Conservation (phyloP, 2,888 invertebrate genomes). For the Drosophila anomalata region DNA sequence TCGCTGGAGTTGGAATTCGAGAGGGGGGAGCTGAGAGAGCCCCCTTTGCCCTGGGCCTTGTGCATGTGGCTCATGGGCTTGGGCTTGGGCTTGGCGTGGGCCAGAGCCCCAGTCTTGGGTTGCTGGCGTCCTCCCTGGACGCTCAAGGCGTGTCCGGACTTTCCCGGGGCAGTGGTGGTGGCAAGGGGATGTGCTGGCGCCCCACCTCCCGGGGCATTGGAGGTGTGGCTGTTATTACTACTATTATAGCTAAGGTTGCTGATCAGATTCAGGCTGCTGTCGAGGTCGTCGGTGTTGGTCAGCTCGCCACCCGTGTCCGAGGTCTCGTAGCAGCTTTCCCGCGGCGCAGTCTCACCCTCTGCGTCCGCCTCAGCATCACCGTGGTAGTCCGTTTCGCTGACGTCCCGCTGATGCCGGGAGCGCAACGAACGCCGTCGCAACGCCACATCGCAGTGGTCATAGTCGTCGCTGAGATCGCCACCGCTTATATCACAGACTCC, state of each 20-base stretch:
- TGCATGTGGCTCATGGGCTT: constrained; percentile 68
- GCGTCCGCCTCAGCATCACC: constrained; percentile 70
- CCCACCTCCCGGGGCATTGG: constrained; percentile 78
- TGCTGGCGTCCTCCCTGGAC: constrained; percentile 56
- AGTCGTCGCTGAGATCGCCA: constrained; percentile 81
- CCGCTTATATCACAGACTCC: constrained; percentile 81
- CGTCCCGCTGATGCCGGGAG: constrained; percentile 56
- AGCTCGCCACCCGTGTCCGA: constrained; percentile 83
- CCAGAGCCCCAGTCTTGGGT: constrained; percentile 77
- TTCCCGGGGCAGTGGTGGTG: constrained; percentile 40
- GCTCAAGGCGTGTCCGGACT: constrained; percentile 46
- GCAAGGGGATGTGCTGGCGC: constrained; percentile 26
- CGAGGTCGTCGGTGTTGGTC: constrained; percentile 81
- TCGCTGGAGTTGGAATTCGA: constrained; percentile 78
- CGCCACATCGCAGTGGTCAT: constrained; percentile 76
- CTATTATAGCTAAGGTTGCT: constrained; percentile 84
- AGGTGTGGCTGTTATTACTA: constrained; percentile 83
- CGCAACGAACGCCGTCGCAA: constrained; percentile 56
- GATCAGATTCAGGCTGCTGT: constrained; percentile 82
- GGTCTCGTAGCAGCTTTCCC: constrained; percentile 83
- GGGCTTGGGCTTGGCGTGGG: constrained; percentile 60
- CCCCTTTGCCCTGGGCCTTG: constrained; percentile 67
- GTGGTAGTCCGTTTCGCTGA: constrained; percentile 80
- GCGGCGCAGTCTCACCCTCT: constrained; percentile 62
- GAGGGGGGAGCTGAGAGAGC: constrained; percentile 73